Evolutionary conservation across 2,888 invertebrate genomes (phyloP).

Genomic region (Cinara cedri): DNA sequence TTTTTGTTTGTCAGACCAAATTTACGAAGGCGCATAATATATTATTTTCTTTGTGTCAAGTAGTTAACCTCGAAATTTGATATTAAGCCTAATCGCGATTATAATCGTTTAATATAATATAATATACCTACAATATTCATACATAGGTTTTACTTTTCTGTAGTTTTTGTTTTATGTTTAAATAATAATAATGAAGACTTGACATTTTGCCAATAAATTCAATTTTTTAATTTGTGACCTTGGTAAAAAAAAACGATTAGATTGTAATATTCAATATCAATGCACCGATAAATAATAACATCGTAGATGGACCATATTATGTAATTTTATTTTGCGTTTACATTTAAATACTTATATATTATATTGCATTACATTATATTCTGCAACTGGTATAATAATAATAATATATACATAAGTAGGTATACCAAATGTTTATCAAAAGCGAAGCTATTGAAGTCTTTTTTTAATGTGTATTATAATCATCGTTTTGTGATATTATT

Average conservation of each 20-base stretch:
- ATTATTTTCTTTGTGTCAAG: constrained; percentile 12
- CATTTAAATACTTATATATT: not conserved
- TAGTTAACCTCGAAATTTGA: constrained; percentile 49
- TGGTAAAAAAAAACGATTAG: not conserved
- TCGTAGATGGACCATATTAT: not conserved
- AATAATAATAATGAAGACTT: not conserved
- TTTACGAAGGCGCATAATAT: not conserved
- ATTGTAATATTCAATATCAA: not conserved
- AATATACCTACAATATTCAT: not conserved
- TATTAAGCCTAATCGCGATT: constrained; percentile 34
- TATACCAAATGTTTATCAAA: no score
- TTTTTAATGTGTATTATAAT: no score
- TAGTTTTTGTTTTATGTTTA: constrained; percentile 20
- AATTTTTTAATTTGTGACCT: constrained; percentile 28
- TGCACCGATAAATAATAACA: not conserved
- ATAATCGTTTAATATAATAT: not conserved
- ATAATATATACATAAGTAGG: no score
- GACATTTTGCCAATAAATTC: constrained; percentile 34
- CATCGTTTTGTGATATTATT: no score
- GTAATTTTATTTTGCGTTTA: not conserved
- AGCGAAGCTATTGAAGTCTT: not conserved
- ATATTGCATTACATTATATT: no score
- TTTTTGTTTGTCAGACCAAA: constrained; percentile 4
- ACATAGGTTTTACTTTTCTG: constrained; percentile 5
- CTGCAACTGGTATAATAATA: not conserved